Conservation (phyloP, 2,797 vertebrate species). For the Sylvia borin region DNA sequence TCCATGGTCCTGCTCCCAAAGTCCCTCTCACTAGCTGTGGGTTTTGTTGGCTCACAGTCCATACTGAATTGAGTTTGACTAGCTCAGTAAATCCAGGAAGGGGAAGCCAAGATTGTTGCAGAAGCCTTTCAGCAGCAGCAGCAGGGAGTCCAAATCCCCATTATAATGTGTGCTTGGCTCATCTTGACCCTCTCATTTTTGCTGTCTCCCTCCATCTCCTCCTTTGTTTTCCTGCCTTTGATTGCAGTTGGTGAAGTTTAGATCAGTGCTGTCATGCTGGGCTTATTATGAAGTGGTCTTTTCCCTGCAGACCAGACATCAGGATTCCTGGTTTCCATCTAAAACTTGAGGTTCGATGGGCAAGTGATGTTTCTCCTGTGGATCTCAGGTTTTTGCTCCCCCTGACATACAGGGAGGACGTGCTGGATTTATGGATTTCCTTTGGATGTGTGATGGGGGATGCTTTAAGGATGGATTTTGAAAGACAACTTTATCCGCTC, state of each 20-base stretch:
- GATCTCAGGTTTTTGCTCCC: neutral
- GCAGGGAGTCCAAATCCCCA: constrained; percentile 27
- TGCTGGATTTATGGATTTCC: constrained; percentile 23
- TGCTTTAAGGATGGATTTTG: neutral
- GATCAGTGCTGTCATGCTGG: constrained; percentile 7
- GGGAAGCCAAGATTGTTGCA: constrained; percentile 31
- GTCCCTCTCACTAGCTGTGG: neutral
- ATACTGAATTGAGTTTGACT: neutral
- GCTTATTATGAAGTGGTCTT: neutral
- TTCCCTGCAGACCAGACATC: neutral
- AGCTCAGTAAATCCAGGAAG: constrained; percentile 20
- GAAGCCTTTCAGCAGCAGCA: constrained; percentile 49
- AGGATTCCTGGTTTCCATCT: neutral
- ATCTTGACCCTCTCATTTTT: neutral
- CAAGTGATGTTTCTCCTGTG: neutral
- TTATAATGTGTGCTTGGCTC: constrained; percentile 44
- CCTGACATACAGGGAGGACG: neutral
- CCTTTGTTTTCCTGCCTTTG: constrained; percentile 41
- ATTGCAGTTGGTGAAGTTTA: constrained; percentile 15
- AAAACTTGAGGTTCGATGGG: neutral
- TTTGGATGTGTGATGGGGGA: neutral
- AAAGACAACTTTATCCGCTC: constrained; percentile 17
- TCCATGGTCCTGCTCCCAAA: neutral
- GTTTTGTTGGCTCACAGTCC: neutral
- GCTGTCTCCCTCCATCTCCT: neutral